These are phyloP conservation scores for Scaptomyza pallida DNA, from an alignment of 1,140 invertebrate genomes.

Conservation along the genomic window DNA sequence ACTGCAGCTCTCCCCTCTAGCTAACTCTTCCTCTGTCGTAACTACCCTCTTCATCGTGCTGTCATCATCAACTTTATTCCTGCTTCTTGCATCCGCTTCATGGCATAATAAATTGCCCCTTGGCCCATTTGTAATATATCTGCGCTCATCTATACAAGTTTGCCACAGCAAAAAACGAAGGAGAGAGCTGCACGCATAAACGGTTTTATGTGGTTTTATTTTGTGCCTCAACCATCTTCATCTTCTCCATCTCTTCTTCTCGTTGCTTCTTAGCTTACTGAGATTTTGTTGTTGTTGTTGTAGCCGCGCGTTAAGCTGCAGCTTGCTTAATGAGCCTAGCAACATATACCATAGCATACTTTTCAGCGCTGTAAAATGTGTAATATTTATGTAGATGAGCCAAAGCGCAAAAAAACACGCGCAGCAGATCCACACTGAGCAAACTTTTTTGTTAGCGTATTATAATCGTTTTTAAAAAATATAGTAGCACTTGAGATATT, in stretches of 20 bases:
- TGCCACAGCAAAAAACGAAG: not conserved
- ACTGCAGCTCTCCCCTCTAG: conserved; percentile 26
- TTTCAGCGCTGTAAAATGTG: conserved; percentile 23
- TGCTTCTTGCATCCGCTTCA: conserved; percentile 62
- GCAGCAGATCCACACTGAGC: not conserved
- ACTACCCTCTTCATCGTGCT: not conserved
- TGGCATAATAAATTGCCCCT: conserved; percentile 69
- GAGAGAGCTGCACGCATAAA: conserved; percentile 49
- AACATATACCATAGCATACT: conserved; percentile 47
- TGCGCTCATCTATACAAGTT: conserved; percentile 54
- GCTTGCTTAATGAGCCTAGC: conserved; percentile 61
- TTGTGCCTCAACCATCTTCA: too few relatives aligned
- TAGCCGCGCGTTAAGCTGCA: conserved; percentile 10
- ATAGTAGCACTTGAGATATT: too few relatives aligned
- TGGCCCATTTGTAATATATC: conserved; percentile 59
- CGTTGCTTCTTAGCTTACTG: not conserved
- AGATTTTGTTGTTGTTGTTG: conserved; percentile 44
- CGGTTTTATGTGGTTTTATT: conserved; percentile 58
- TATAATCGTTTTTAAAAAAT: too few relatives aligned
- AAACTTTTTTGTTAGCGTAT: too few relatives aligned
- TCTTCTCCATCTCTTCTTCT: too few relatives aligned
- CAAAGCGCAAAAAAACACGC: not conserved
- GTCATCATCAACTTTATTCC: conserved; percentile 5
- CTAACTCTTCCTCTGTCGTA: not conserved
- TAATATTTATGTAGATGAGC: not conserved